Evolutionary conservation across 2,113 vertebrate species (phyloP), one percentile per base, ranked within the genome.

Genomic region (Pedionomus torquatus): DNA sequence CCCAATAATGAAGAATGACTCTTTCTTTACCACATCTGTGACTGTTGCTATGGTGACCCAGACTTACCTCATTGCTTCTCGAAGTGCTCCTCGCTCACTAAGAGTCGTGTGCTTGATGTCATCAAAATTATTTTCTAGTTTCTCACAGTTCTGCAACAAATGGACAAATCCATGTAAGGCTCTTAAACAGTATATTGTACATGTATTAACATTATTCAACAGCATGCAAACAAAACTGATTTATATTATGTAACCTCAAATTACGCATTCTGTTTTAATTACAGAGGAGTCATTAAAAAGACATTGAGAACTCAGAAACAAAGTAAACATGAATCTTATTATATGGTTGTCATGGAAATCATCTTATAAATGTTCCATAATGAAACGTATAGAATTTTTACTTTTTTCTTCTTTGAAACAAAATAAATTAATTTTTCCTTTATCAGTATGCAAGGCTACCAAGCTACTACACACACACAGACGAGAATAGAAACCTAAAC

Each of bases 81-180:
- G 98, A 83, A 99, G 99, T 86, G 99, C 99, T 97, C 99, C 99
- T 84, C 99, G 97, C 93, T 99, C 99, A 79, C 99, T 98, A 95
- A 99, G 98, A 94, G 99, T 99, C 30, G 99, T 99, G 98, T 99
- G 99, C 98, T 99, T 99, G 98, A 99, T 99, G 97, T 99, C 99
- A 92, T 99, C 99, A 98, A 99, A 99, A 99, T 99, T 99, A 98
- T 99, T 99, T 97, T 99, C 99, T 64, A 99, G 98, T 97, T 98
- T 98, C 95, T 98, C 97, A 77, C 99, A 99, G 82, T 96, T 97
- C 99, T 99, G 96, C 77, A 97, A 98, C 93, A 97, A 89, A 97
- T n/a, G 39, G 75, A 95, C 95, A 95, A 88, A 97, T 49, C n/a
- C 82, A 80, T 37, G 83, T 96, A 84, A 97, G 75, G 83, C 39